Base-by-base conservation (phyloP, 1,140 invertebrate genomes). In the Papilio xuthus region DNA sequence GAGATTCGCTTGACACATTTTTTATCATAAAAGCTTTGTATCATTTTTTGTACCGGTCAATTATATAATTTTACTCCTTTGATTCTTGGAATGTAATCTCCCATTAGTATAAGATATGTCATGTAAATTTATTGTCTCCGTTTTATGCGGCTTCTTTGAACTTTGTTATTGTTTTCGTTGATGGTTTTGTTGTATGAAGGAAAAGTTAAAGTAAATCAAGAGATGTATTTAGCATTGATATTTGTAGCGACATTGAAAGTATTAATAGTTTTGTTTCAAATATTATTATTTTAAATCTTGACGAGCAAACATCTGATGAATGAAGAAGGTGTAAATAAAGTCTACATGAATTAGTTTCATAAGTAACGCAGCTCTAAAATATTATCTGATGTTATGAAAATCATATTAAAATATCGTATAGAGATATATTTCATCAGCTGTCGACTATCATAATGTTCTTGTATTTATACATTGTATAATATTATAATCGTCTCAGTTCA, bases 1-100 rank as follows among this genome's bases (percentile, higher is more conserved):
- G 74, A 28, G 28, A 60, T 76, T 76, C 53, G 74, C 50, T 56
- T 76, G 74, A 76, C 74, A 76, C 37, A 41, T 76, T 76, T 76
- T 76, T 76, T 76, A 76, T 76, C 53, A 41, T 60, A 76, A 76
- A 60, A 76, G 32, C 60, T 12, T 20, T 56, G 32, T 37, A 53
- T 20, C 32, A 18, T 76, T 63, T 76, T 63, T 76, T 18, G 53
- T 37, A 76, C 50, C 74, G 74, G 53, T 32, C 74, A 76, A 76
- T 76, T 76, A 76, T 41, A 76, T 32, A 9, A 32, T 60, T 76
- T 75, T 37, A 76, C 18, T 63, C 23, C 74, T 76, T 76, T 76
- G 74, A 76, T 76, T 60, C 60, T 67, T 67, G 60, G 60, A 67
- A 67, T 67, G 60, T 26, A 28, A 67, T 67, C 60, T 23, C n/a